Base-by-base conservation (phyloP, 1,140 invertebrate genomes). In the Lerema accius region DNA sequence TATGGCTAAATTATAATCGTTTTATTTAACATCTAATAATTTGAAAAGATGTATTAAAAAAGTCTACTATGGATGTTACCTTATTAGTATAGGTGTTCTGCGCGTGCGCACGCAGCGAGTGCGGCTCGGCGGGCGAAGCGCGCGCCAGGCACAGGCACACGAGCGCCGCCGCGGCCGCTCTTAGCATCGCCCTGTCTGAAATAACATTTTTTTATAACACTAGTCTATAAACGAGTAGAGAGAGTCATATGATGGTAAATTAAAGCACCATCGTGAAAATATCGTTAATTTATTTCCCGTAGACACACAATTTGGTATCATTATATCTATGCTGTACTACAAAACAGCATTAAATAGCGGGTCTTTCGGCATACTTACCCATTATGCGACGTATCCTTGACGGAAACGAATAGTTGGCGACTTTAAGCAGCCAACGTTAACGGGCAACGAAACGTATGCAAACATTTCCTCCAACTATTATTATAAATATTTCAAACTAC, bases 101-200 rank as follows among this genome's bases (percentile, higher is more conserved):
- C 48, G 76, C 32, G 67, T 86, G 76, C 7, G 71, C 49, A 32
- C 84, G 77, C 46, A 85, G 53, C 32, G 64, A 67, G 71, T 83
- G 81, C 60, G 74, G 49, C 59, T 86, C 84, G 66, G 82, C 74
- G 70, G 80, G 79, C 80, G 84, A 86, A 63, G 80, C 65, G 73
- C 80, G 79, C 80, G 84, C 87, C 84, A 88, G 66, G 75, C 75
- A 78, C 50, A 90, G 84, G 82, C 87, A 90, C 84, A 85, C 87
- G 62, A 90, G 79, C 82, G 76, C 82, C 76, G 80, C 80, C 77
- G 78, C 77, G 37, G 71, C 80, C 76, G 72, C 83, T 63, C 77
- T 86, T 88, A 86, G 87, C 87, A 90, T 90, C 83, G 84, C 87
- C 87, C 78, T 63, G 77, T 75, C 84, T 88, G 75, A 17, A 79